These are phyloP conservation scores for Lagodon rhomboides DNA, from an alignment of 2,797 vertebrate species.

Conservation along the genomic window DNA sequence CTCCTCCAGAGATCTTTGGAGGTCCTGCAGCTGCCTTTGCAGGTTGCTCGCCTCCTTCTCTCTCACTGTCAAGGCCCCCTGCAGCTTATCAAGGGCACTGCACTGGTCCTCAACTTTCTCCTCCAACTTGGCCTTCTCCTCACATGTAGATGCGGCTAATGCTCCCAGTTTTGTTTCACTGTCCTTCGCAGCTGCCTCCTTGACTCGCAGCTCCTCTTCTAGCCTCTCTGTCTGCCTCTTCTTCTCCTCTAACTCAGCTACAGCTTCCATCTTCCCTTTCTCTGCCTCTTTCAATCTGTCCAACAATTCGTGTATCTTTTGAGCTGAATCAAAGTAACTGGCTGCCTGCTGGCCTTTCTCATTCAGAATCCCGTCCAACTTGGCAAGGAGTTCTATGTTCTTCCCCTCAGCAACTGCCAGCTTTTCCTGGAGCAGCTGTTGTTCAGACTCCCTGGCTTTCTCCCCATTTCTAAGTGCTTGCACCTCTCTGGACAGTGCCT, in stretches of 20 bases:
- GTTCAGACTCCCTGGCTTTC: slow-evolving; percentile 72
- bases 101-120: slow-evolving; percentile 77
- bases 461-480: slow-evolving; percentile 77
- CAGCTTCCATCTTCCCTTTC: slow-evolving; percentile 81
- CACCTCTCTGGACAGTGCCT: slow-evolving; percentile 82
- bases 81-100: slow-evolving; percentile 79
- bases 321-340: slow-evolving; percentile 82
- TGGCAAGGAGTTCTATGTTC: slow-evolving; percentile 84
- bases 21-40: slow-evolving; percentile 85
- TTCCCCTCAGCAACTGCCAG: slow-evolving; percentile 80
- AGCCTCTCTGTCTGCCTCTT: slow-evolving; percentile 82
- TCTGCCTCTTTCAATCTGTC: slow-evolving; percentile 89
- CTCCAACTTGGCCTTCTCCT: slow-evolving; percentile 81
- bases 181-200: slow-evolving; percentile 82
- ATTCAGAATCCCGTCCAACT: slow-evolving; percentile 78
- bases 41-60: slow-evolving; percentile 86
- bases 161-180: slow-evolving; percentile 75
- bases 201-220: slow-evolving; percentile 84
- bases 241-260: slow-evolving; percentile 79
- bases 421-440: slow-evolving; percentile 80
- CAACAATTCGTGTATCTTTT: slow-evolving; percentile 86
- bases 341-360: slow-evolving; percentile 84
- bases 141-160: slow-evolving; percentile 69
- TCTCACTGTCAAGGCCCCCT: slow-evolving; percentile 80
- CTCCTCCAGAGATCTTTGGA: slow-evolving; percentile 81